phyloP scores from a whole-genome alignment of 1,140 invertebrate genomes.

The Kradibia gibbosae region DNA sequence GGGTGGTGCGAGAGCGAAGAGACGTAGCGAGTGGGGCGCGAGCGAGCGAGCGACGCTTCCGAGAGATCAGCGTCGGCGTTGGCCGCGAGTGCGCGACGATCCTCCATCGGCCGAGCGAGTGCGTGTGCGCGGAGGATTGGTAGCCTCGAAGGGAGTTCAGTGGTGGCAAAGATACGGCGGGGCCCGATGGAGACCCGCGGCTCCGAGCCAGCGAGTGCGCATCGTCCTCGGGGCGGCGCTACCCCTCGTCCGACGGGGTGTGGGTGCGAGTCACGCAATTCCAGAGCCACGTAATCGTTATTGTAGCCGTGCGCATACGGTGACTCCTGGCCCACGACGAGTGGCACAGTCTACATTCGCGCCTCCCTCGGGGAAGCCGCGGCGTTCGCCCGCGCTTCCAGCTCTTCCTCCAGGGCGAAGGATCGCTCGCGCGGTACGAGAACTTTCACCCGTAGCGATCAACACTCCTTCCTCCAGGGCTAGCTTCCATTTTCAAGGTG shows the following conservation, averaged over 20 bases:
- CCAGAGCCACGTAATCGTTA: slow-evolving; percentile 3
- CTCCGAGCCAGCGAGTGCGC: background rate
- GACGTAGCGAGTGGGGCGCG: background rate
- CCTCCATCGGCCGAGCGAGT: background rate
- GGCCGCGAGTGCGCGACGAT: slow-evolving; percentile 10
- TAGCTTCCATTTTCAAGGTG: slow-evolving; percentile 7
- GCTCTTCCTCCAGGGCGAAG: background rate
- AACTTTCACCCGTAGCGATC: no score
- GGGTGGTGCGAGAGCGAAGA: background rate
- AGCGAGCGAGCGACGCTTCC: background rate
- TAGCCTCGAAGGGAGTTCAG: slow-evolving; percentile 8
- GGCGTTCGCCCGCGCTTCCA: background rate
- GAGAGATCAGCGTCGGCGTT: slow-evolving; percentile 7
- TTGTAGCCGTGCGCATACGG: background rate
- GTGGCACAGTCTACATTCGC: slow-evolving; percentile 22
- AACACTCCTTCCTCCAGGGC: background rate
- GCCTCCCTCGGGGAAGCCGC: slow-evolving; percentile 1
- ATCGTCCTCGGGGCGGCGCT: background rate
- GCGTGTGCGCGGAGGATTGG: background rate
- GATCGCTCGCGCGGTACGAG: no score
- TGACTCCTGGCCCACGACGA: background rate
- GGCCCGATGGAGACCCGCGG: background rate
- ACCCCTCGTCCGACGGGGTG: background rate
- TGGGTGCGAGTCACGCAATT: background rate
- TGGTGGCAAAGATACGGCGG: background rate